Evolutionary conservation across 2,113 vertebrate genomes (phyloP).

Genomic region (Tragelaphus buxtoni): DNA sequence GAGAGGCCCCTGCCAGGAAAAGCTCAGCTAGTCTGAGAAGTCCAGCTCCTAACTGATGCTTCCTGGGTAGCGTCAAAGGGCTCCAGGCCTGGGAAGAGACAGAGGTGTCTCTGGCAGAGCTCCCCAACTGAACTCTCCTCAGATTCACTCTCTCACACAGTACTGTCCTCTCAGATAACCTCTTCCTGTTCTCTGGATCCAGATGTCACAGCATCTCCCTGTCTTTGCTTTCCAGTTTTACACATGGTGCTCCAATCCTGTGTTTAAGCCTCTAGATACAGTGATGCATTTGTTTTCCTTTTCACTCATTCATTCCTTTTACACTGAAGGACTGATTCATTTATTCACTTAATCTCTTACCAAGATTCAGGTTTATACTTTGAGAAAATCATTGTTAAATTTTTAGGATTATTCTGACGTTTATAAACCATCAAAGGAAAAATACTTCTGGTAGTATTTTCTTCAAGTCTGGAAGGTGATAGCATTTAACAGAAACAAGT

Average conservation of each 20-base stretch:
- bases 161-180: background rate
- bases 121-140: background rate
- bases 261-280: background rate
- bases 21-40: background rate
- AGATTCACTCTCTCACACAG: background rate
- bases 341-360: background rate
- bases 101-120: too few species aligned
- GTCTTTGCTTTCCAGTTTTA: background rate
- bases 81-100: background rate
- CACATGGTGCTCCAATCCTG: background rate
- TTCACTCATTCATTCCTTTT: background rate
- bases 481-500: background rate
- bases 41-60: background rate
- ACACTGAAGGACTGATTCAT: background rate
- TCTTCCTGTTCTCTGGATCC: background rate
- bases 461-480: background rate
- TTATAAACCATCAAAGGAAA: background rate
- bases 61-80: background rate
- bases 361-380: background rate
- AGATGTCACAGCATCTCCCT: background rate
- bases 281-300: background rate
- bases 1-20: background rate
- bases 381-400: background rate
- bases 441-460: background rate
- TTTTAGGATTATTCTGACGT: background rate